Conservation (phyloP, 1,140 invertebrate species). For the Neodiprion virginianus region DNA sequence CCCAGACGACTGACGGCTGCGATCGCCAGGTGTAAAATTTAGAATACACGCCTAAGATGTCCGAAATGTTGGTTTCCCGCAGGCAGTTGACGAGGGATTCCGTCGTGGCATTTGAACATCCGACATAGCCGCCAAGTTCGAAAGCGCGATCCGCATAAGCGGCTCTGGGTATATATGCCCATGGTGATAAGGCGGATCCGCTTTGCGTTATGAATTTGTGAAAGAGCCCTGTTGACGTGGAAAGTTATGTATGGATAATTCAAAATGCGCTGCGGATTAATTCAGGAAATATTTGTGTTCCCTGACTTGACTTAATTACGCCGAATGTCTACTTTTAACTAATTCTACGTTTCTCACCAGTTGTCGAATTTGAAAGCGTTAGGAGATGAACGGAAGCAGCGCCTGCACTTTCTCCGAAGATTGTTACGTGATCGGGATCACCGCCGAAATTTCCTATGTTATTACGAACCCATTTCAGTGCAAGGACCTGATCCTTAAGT, state of each 20-base stretch:
- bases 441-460: constrained; percentile 49
- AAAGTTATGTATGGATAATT: too few species aligned
- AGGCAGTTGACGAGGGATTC: constrained; percentile 26
- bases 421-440: constrained; percentile 41
- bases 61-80: constrained; percentile 7
- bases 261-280: not conserved
- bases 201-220: not conserved
- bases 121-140: constrained; percentile 20
- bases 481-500: constrained; percentile 60
- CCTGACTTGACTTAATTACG: not conserved
- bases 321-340: not conserved
- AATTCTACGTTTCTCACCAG: constrained; percentile 23
- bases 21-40: constrained; percentile 15
- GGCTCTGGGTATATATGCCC: constrained; percentile 52
- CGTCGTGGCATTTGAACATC: constrained; percentile 26
- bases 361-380: constrained; percentile 60
- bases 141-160: constrained; percentile 18
- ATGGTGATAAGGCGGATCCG: constrained; percentile 35
- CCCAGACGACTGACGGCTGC: constrained; percentile 18
- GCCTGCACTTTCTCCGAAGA: constrained; percentile 43
- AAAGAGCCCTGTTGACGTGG: not conserved
- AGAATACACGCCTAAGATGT: constrained; percentile 1
- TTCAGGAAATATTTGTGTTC: not conserved
- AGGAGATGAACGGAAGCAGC: constrained; percentile 54
- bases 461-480: constrained; percentile 58